Conservation (phyloP, 2,797 vertebrate species). For the Anniella stebbinsi region DNA sequence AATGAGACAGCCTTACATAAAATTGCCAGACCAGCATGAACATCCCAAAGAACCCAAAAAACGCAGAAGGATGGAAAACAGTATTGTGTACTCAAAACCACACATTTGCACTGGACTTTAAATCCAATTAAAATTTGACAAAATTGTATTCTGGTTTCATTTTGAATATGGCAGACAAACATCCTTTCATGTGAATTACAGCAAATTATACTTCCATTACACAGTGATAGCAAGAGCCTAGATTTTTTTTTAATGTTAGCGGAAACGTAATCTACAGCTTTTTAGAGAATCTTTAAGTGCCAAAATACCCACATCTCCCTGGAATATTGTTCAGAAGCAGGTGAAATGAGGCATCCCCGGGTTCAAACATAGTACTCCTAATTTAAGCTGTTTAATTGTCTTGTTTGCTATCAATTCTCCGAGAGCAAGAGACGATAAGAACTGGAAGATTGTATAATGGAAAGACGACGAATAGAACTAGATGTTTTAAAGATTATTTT, state of each 20-base stretch:
- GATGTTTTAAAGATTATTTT: conserved; percentile 7
- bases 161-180: conserved; percentile 31
- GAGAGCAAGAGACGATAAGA: not conserved
- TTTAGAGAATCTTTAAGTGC: conserved; percentile 11
- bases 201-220: conserved; percentile 31
- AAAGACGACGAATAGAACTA: conserved; percentile 6
- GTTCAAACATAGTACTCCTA: not conserved
- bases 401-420: conserved; percentile 17
- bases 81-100: not conserved
- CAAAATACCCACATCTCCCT: not conserved
- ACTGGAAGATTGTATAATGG: not conserved
- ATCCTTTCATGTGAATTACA: conserved; percentile 19
- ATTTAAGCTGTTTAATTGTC: conserved; percentile 22
- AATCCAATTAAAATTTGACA: conserved; percentile 19
- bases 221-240: conserved; percentile 26
- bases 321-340: not conserved
- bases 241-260: conserved; percentile 9
- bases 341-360: conserved; percentile 10
- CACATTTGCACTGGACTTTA: not conserved
- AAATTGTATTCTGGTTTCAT: conserved; percentile 18
- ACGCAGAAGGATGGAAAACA: not conserved
- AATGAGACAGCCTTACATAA: not conserved
- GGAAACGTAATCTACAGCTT: conserved; percentile 9
- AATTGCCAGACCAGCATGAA: not conserved
- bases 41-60: not conserved